Evolutionary conservation across 1,140 invertebrate genomes (phyloP).

Genomic region (Drosophila parvula): DNA sequence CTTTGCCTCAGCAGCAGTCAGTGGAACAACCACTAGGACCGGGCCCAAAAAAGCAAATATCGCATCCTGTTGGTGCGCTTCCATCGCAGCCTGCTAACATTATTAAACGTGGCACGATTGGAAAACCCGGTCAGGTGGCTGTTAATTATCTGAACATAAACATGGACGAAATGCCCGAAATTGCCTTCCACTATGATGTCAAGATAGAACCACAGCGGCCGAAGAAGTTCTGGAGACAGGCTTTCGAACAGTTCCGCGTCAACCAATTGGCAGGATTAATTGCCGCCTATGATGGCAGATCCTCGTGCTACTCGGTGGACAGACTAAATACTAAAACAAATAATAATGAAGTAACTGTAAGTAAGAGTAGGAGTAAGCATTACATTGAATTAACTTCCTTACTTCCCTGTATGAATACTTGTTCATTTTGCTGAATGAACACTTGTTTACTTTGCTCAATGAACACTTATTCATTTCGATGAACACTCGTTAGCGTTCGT

Average conservation of each 20-base stretch:
- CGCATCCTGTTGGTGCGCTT: too few species aligned
- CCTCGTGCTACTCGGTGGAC: slow-evolving; percentile 73
- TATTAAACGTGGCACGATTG: slow-evolving; percentile 83
- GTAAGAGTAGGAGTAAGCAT: neutral
- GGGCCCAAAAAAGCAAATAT: neutral
- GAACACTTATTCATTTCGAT: neutral
- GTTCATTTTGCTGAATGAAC: neutral
- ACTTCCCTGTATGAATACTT: neutral
- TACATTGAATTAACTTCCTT: neutral
- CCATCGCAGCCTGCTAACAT: slow-evolving; percentile 12
- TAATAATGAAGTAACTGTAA: slow-evolving; percentile 56
- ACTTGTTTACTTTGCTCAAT: neutral
- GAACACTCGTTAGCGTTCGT: too few species aligned
- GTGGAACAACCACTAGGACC: neutral
- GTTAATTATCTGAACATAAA: slow-evolving; percentile 86
- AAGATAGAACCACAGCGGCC: slow-evolving; percentile 85
- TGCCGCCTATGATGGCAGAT: slow-evolving; percentile 90
- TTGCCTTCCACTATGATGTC: slow-evolving; percentile 86
- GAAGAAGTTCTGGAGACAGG: slow-evolving; percentile 83
- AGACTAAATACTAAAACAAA: slow-evolving; percentile 17
- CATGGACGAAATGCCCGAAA: slow-evolving; percentile 83
- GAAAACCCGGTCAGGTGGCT: slow-evolving; percentile 84
- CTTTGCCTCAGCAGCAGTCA: slow-evolving; percentile 1
- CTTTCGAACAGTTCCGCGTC: slow-evolving; percentile 63
- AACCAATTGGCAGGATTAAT: slow-evolving; percentile 61